Evolutionary conservation across 2,113 vertebrate genomes (phyloP).

Genomic region (Tragulus kanchil): DNA sequence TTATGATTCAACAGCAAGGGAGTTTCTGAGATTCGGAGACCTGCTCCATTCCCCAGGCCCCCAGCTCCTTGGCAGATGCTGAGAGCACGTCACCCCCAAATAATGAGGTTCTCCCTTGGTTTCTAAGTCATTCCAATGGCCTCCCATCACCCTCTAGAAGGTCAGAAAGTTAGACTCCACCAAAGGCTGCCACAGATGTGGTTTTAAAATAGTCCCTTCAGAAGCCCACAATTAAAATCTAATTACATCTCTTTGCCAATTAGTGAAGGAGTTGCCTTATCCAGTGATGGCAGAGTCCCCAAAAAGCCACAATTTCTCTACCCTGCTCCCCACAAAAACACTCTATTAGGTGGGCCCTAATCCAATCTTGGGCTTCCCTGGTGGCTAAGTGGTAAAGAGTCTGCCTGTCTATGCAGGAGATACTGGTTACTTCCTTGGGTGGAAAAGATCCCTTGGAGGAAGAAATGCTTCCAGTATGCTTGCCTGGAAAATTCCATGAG

Average conservation of each 20-base stretch:
- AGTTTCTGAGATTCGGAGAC: background rate
- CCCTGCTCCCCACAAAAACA: background rate
- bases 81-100: constrained; percentile 16
- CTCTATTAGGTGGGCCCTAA: background rate
- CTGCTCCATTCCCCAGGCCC: background rate
- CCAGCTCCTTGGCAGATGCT: background rate
- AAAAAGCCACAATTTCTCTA: background rate
- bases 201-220: constrained; percentile 72
- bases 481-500: no score
- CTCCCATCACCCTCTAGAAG: constrained; percentile 3
- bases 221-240: constrained; percentile 71
- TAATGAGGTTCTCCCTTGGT: background rate
- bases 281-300: constrained; percentile 33
- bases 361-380: no score
- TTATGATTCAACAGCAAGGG: constrained; percentile 43
- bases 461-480: no score
- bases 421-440: no score
- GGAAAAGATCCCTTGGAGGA: no score
- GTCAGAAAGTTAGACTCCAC: constrained; percentile 43
- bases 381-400: no score
- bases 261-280: constrained; percentile 36
- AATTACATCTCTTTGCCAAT: constrained; percentile 61
- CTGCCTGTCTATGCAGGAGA: no score
- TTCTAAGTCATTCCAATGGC: background rate
- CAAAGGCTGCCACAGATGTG: constrained; percentile 64